phyloP scores from a whole-genome alignment of 2,113 vertebrate genomes.

The Benitochromis conjunctus region DNA sequence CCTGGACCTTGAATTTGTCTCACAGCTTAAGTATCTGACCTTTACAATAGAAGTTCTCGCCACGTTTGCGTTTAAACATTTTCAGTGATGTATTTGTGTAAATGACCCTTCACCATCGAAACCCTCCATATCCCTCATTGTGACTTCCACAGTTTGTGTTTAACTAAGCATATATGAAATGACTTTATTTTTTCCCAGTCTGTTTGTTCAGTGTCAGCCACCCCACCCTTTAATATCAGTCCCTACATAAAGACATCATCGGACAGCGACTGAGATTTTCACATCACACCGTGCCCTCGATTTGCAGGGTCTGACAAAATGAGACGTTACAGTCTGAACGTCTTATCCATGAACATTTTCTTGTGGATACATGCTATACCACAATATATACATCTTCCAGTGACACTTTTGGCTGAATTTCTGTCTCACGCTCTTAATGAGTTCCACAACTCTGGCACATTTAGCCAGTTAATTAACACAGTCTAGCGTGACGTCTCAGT shows the following conservation, averaged over 20 bases:
- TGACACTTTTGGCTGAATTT: not conserved
- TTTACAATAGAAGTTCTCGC: not conserved
- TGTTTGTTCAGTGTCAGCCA: not conserved
- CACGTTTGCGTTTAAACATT: no score
- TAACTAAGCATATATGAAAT: not conserved
- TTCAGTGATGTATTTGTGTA: no score
- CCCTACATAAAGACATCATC: not conserved
- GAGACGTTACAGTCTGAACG: not conserved
- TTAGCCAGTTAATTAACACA: not conserved
- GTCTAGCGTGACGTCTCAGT: not conserved
- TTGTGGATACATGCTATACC: not conserved
- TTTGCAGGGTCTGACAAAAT: not conserved
- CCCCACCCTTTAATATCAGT: not conserved
- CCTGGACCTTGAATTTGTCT: no score
- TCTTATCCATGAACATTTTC: not conserved
- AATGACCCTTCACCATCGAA: no score
- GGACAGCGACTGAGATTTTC: not conserved
- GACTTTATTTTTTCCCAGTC: not conserved
- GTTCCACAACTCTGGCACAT: not conserved
- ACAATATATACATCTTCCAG: not conserved
- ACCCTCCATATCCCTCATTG: no score
- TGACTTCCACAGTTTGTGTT: not conserved
- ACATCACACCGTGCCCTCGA: not conserved
- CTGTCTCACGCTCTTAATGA: not conserved
- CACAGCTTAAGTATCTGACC: not conserved